These are phyloP conservation scores for Phrynocephalus guinanensis DNA, from an alignment of 2,797 vertebrate species.

Conservation along the genomic window DNA sequence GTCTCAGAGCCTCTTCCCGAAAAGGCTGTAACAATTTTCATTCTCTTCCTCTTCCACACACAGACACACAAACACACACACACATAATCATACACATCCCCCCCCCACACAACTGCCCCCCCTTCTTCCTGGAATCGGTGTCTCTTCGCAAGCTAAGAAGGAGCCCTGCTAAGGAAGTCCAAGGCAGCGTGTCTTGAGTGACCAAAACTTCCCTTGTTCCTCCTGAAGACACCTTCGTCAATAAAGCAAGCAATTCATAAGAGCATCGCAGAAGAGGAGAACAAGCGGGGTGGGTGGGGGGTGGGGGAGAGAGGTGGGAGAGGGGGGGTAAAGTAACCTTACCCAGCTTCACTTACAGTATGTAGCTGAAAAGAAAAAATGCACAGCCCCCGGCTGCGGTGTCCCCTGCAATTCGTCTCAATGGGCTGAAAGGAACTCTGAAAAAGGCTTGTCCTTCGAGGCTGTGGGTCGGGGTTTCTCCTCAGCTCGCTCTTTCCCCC, in stretches of 20 bases:
- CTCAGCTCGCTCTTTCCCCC: constrained; percentile 54
- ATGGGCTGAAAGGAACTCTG: constrained; percentile 71
- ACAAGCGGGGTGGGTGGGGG: constrained; percentile 9
- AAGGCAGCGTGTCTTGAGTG: constrained; percentile 66
- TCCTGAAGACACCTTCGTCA: constrained; percentile 48
- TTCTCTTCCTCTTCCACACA: too few species aligned
- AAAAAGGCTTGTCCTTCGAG: constrained; percentile 68
- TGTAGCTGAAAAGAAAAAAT: constrained; percentile 66
- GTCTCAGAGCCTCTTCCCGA: constrained; percentile 9
- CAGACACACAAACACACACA: constrained; percentile 40
- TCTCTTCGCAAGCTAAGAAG: constrained; percentile 53
- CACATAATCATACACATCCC: too few species aligned
- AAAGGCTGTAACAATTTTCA: constrained; percentile 58
- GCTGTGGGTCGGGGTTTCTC: constrained; percentile 71
- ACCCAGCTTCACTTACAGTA: constrained; percentile 77
- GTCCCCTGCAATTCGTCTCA: constrained; percentile 70
- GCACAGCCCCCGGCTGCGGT: constrained; percentile 69
- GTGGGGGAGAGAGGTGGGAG: constrained; percentile 4
- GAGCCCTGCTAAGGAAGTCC: constrained; percentile 70
- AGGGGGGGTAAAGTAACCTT: constrained; percentile 68
- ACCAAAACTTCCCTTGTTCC: constrained; percentile 68
- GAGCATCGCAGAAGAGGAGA: constrained; percentile 66
- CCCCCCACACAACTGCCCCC: not conserved
- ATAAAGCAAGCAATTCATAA: constrained; percentile 63
- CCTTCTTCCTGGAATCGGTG: constrained; percentile 58